Base-by-base conservation (phyloP, 2,888 invertebrate genomes). In the Euclidia mi region DNA sequence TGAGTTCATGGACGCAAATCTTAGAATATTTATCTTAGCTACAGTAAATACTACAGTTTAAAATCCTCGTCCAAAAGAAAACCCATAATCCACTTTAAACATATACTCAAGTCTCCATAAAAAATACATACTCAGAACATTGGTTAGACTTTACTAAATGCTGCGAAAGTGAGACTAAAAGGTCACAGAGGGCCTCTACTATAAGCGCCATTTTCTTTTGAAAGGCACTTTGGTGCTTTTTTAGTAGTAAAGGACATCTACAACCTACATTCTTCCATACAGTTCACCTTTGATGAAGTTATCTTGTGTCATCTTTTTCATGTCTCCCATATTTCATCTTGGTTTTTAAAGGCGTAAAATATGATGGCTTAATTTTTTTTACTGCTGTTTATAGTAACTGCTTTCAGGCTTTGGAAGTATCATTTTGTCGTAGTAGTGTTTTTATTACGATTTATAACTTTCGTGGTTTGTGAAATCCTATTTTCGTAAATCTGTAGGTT, bases 261-360 rank as follows among this genome's bases (percentile, higher is more conserved):
- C n/a, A n/a, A n/a, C 20, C 79, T 68, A 65, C 79, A 78, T 82
- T 73, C 76, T 81, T 71, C 74, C 78, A 79, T 82, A 84, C 79
- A 84, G 74, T 62, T 68, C 79, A 84, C 85, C 85, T 85, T 87
- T 84, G 85, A 87, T 81, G 78, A 78, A 78, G 81, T 87, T 87
- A 88, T 88, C 85, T 79, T 37, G 45, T 56, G 58, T 63, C 76
- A 87, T 87, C 86, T 87, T 81, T 87, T 85, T 87, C 87, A 85
- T 74, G 71, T 69, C 50, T 50, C 62, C n/a, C 67, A 64, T 78
- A 64, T 48, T 44, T 57, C 48, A 57, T 65, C 57, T 65, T 58
- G 60, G 57, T 51, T 64, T 66, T 44, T 49, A 47, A 37, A 37
- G 29, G 53, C 46, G 73, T 56, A 66, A 71, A 69, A 76, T 75